phyloP scores from a whole-genome alignment of 2,888 invertebrate genomes.

The Erynnis tages region DNA sequence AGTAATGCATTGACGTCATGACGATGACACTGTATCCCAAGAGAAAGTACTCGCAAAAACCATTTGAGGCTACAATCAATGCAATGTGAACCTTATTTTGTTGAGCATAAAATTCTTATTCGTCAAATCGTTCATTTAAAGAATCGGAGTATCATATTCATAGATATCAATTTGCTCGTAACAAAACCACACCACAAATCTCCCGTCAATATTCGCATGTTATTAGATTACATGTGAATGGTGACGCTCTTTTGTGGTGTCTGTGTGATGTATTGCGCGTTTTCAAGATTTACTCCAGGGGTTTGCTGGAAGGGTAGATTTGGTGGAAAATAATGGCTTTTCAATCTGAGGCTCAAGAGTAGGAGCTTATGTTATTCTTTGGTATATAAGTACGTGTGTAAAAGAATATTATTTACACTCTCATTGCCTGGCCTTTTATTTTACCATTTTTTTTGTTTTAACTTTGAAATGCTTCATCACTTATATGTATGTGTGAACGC shows the following conservation, averaged over 20 bases:
- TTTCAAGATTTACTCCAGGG: background rate
- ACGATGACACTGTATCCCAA: no score
- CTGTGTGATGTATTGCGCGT: constrained; percentile 13
- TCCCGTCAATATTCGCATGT: constrained; percentile 34
- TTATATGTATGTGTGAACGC: no score
- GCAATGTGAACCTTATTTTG: constrained; percentile 1
- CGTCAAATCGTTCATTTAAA: background rate
- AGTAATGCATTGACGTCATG: no score
- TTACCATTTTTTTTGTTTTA: background rate
- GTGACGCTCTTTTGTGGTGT: constrained; percentile 23
- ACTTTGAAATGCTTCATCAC: background rate
- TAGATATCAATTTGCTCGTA: constrained; percentile 34
- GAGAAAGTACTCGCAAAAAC: no score
- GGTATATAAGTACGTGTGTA: no score
- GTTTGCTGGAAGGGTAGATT: no score
- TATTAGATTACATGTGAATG: constrained; percentile 34
- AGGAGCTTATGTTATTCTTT: background rate
- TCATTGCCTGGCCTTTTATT: background rate
- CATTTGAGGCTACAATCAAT: background rate
- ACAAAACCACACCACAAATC: constrained; percentile 35
- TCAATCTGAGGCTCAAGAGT: no score
- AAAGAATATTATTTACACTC: no score
- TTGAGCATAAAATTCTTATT: background rate
- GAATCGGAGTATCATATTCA: constrained; percentile 20
- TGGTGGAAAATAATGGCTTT: no score